These are phyloP conservation scores for Physocephala rufipes DNA, from an alignment of 2,888 invertebrate species.

Conservation along the genomic window DNA sequence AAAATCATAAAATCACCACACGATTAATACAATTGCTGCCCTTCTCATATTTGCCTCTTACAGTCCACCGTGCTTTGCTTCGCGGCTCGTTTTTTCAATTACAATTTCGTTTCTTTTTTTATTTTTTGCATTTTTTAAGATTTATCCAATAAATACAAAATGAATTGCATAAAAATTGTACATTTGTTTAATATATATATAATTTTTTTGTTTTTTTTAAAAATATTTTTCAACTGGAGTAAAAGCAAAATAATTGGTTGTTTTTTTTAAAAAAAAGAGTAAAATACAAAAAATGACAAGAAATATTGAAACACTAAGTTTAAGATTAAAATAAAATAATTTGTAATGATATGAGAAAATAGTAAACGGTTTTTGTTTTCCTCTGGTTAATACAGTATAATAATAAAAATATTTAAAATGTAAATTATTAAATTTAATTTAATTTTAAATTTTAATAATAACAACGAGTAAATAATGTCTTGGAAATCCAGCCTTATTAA, in stretches of 20 bases:
- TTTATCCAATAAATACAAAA: slow-evolving; percentile 26
- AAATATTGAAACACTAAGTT: slow-evolving; percentile 51
- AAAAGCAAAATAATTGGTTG: slow-evolving; percentile 27
- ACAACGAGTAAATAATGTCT: slow-evolving; percentile 62
- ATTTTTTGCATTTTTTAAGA: slow-evolving; percentile 8
- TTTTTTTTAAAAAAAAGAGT: slow-evolving; percentile 27
- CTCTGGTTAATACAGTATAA: slow-evolving; percentile 19
- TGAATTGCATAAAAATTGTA: slow-evolving; percentile 33
- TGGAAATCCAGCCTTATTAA: slow-evolving; percentile 66
- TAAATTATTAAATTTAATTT: slow-evolving; percentile 25
- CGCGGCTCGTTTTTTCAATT: not conserved
- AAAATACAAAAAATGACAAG: slow-evolving; percentile 49
- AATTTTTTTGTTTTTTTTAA: slow-evolving; percentile 19
- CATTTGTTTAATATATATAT: slow-evolving; percentile 28
- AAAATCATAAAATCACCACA: too few species aligned
- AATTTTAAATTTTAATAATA: slow-evolving; percentile 28
- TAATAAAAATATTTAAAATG: slow-evolving; percentile 32
- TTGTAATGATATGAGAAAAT: slow-evolving; percentile 35
- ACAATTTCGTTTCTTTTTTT: slow-evolving; percentile 4
- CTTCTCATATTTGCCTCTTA: not conserved
- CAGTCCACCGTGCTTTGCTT: not conserved
- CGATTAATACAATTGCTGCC: not conserved
- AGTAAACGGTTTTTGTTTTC: slow-evolving; percentile 31
- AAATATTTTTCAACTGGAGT: slow-evolving; percentile 28
- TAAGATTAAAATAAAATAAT: slow-evolving; percentile 43